A percentile compares a stretch with the other conserved stretches of the same genome.
These are phyloP conservation scores for Sitta carolinensis DNA, from an alignment of 2,797 vertebrate species.

Conservation along the genomic window DNA sequence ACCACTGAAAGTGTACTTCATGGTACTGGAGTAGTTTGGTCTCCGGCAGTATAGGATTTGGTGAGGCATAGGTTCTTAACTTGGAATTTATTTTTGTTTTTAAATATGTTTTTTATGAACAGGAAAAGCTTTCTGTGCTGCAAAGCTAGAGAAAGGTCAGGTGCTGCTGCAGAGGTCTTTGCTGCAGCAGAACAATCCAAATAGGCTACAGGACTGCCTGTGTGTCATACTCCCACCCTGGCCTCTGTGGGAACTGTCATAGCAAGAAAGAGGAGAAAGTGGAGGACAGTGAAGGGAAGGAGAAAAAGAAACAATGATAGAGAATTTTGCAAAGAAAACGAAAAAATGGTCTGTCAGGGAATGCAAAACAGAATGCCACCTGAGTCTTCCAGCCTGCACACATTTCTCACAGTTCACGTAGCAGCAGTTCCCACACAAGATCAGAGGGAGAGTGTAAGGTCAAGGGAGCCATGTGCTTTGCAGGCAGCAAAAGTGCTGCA, in stretches of 20 bases:
- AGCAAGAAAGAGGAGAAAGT: not conserved
- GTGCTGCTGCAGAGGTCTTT: not conserved
- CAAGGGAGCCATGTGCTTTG: constrained; percentile 28
- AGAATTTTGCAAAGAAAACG: not conserved
- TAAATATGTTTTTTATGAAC: not conserved
- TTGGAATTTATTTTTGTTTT: not conserved
- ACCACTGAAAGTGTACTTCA: accelerated
- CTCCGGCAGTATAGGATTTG: not conserved
- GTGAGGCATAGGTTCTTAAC: not conserved
- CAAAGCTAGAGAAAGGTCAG: not conserved
- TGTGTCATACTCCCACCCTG: not conserved
- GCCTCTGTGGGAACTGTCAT: not conserved
- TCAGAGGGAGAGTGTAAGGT: not conserved
- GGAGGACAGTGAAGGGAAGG: not conserved
- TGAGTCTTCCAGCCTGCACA: constrained; percentile 21
- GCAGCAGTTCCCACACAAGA: not conserved
- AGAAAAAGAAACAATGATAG: not conserved
- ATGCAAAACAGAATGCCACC: constrained; percentile 5
- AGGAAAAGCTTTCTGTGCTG: not conserved
- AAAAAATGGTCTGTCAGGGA: not conserved
- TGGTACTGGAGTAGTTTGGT: not conserved
- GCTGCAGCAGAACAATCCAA: not conserved
- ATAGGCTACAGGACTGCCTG: not conserved
- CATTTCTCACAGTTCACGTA: not conserved
- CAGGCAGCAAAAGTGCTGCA: not conserved